These are phyloP conservation scores for Dinoponera quadriceps DNA, from an alignment of 1,140 invertebrate species.

Conservation along the genomic window DNA sequence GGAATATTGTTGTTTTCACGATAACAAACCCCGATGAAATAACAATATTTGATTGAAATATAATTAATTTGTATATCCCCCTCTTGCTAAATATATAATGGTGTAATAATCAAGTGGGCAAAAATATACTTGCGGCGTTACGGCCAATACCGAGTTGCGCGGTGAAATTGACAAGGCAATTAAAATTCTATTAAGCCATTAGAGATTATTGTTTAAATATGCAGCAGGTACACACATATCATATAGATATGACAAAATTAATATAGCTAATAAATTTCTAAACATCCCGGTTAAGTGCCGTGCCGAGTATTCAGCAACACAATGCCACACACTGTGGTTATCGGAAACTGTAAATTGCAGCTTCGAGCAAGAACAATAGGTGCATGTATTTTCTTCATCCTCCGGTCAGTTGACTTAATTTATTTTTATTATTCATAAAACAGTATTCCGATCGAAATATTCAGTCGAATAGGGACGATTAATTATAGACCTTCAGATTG, in stretches of 20 bases:
- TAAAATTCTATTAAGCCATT: slow-evolving; percentile 49
- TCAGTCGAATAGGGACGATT: no score
- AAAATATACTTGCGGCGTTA: slow-evolving; percentile 28
- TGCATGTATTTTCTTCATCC: not conserved
- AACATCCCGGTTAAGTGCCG: slow-evolving; percentile 14
- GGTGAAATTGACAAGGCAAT: slow-evolving; percentile 48
- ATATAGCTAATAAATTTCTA: slow-evolving; percentile 38
- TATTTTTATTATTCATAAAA: no score
- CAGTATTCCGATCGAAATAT: no score
- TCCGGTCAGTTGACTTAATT: no score
- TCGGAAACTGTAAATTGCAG: slow-evolving; percentile 15
- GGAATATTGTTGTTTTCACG: not conserved
- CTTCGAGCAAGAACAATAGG: not conserved
- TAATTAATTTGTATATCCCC: slow-evolving; percentile 47
- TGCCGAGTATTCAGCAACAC: not conserved
- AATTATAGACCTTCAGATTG: no score
- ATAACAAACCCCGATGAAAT: not conserved
- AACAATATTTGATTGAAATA: slow-evolving; percentile 28
- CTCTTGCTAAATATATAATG: slow-evolving; percentile 34
- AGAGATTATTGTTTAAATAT: slow-evolving; percentile 47
- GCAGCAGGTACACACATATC: not conserved
- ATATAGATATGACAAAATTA: slow-evolving; percentile 40
- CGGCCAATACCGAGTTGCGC: not conserved
- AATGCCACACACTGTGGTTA: not conserved
- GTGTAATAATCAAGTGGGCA: slow-evolving; percentile 20